Base-by-base conservation (phyloP, 1,140 invertebrate genomes). In the Batillaria attramentaria region DNA sequence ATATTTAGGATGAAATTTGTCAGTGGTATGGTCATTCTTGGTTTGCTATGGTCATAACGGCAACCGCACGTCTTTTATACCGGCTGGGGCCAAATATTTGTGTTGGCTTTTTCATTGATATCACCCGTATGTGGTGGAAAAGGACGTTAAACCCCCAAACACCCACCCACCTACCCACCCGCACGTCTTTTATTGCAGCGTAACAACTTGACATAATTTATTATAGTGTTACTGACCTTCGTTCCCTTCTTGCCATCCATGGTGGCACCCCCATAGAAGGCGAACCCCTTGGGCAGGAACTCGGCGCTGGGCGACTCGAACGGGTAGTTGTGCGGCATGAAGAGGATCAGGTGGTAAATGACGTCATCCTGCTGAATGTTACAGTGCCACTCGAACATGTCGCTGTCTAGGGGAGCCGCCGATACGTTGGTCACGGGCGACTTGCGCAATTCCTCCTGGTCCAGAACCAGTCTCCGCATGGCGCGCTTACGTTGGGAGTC, bases 351-450 rank as follows among this genome's bases (percentile, higher is more conserved):
- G 57, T 88, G 87, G 65, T 85, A 87, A 5, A 88, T 86, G 46
- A 85, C 83, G 13, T 87, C 86, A 37, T 88, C 86, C 62, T 84
- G 84, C 68, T 81, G 77, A 68, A 88, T 87, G 72, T 88, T 88
- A 65, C 87, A 88, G 72, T 88, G 87, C 87, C 87, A 88, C 73
- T 88, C 87, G 33, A 87, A 87, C 75, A 88, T 84, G 77, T 88
- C 81, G 2, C 80, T 76, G 24, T 88, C 87, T 28, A 88, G 60
- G 0, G 87, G 87, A 18, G 72, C 75, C 0, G 87, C 87, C 0
- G 86, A 87, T 39, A 88, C 87, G 68, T 88, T 88, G 33, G 81
- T 81, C 28, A 87, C 87, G 0, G 86, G 86, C 54, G 82, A 79
- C 65, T 81, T 79, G 10, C 82, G 62, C 20, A 88, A 50, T 65